A percentile compares a stretch with the other conserved stretches of the same genome.
phyloP scores from a whole-genome alignment of 2,888 invertebrate genomes.

The Calameuta pallipes region DNA sequence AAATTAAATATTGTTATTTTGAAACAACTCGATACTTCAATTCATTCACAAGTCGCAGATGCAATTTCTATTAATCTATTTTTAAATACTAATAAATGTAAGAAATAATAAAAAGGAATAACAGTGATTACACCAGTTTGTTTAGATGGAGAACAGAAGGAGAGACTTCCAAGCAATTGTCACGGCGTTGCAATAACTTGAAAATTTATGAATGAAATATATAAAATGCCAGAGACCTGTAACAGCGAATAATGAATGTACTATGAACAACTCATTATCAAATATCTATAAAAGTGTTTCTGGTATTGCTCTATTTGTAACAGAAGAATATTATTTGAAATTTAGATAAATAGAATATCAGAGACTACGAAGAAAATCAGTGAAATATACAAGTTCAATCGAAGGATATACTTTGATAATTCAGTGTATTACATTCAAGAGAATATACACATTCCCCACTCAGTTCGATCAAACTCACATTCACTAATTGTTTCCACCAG shows the following conservation, averaged over 20 bases:
- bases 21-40: not conserved
- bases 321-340: not conserved
- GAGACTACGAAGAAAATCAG: not conserved
- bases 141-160: not conserved
- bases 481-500: not conserved
- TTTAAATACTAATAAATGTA: not conserved
- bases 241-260: not conserved
- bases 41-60: not conserved
- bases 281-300: not conserved
- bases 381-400: not conserved
- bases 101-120: not conserved
- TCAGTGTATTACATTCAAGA: not conserved
- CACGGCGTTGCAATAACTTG: not conserved
- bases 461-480: not conserved
- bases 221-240: not conserved
- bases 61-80: not conserved
- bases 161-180: not conserved
- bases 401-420: not conserved
- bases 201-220: not conserved
- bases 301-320: not conserved
- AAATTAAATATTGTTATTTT: not conserved
- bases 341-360: not conserved
- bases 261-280: not conserved
- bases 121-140: not conserved
- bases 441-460: not conserved